phyloP scores from a whole-genome alignment of 2,797 vertebrate genomes.

The Muscicapa striata region DNA sequence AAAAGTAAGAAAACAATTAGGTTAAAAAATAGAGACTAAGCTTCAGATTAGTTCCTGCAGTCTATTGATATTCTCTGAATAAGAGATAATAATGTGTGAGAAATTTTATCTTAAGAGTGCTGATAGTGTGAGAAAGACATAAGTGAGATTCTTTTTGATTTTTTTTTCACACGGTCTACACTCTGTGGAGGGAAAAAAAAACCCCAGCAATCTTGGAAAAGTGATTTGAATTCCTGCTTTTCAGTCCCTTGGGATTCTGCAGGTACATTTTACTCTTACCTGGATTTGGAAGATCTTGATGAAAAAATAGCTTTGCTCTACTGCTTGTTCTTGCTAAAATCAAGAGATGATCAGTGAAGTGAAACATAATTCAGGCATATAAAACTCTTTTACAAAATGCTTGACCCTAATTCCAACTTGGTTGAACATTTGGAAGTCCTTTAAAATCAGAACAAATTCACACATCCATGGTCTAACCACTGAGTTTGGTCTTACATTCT shows the following conservation, averaged over 20 bases:
- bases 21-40: background rate
- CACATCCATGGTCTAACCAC: background rate
- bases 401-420: background rate
- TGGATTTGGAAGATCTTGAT: background rate
- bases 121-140: background rate
- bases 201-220: background rate
- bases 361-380: background rate
- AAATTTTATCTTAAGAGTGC: background rate
- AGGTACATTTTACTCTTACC: background rate
- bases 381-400: background rate
- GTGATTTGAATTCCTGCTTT: background rate
- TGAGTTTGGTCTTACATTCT: background rate
- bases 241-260: background rate
- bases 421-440: background rate
- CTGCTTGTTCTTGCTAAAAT: background rate
- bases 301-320: background rate
- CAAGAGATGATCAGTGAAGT: background rate
- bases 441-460: background rate
- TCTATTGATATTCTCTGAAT: background rate
- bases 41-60: background rate
- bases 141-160: background rate
- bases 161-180: background rate
- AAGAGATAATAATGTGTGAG: background rate
- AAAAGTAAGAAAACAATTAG: background rate
- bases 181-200: background rate